These are phyloP conservation scores for Gorsachius goisagi DNA, from an alignment of 2,113 vertebrate genomes.

Conservation along the genomic window DNA sequence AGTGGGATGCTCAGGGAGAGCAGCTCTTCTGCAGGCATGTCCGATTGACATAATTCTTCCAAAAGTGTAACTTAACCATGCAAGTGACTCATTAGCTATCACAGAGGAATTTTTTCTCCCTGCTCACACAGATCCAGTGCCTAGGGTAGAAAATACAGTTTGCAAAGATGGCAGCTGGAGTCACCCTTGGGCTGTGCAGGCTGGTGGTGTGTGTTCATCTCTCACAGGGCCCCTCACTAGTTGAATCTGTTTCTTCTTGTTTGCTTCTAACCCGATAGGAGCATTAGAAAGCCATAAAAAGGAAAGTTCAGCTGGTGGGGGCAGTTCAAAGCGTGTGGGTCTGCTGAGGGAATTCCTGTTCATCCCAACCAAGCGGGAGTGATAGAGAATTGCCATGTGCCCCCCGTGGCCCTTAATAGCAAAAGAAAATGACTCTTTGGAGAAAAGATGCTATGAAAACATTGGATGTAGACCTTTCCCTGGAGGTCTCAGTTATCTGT, in stretches of 20 bases:
- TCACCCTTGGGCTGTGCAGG: background rate
- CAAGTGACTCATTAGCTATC: background rate
- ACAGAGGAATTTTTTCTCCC: background rate
- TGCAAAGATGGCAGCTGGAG: background rate
- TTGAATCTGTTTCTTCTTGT: background rate
- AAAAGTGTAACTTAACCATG: background rate
- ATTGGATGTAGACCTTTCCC: background rate
- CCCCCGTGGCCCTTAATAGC: rapidly evolving
- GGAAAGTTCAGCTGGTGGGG: background rate
- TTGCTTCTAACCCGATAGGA: background rate
- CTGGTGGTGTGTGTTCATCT: background rate
- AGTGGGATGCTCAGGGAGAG: rapidly evolving
- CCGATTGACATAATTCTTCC: background rate
- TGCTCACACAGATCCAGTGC: background rate
- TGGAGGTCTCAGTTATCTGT: background rate
- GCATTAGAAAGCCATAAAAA: background rate
- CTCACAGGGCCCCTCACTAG: rapidly evolving
- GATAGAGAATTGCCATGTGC: background rate
- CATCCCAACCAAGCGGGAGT: background rate
- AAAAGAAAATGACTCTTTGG: background rate
- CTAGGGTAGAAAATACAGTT: background rate
- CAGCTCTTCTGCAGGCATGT: background rate
- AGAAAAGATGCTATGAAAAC: background rate
- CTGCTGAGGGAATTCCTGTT: background rate
- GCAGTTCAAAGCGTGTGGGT: background rate